A percentile compares a stretch with the other conserved stretches of the same genome.
Evolutionary conservation across 2,888 invertebrate genomes (phyloP).

Genomic region (Metallyticus violacea): DNA sequence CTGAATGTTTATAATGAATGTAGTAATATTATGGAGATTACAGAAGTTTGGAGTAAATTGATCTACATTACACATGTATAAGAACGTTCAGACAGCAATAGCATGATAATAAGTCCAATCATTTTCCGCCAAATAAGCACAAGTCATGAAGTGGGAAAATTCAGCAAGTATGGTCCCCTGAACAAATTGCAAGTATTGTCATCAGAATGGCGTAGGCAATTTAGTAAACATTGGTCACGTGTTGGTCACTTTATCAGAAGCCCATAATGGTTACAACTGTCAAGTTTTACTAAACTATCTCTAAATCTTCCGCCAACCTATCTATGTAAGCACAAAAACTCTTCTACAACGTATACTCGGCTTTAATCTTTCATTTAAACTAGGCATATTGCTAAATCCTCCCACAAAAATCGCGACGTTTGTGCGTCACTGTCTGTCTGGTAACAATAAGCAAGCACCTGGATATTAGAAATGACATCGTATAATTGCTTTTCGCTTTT

Average conservation of each 20-base stretch:
- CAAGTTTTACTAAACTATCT: background rate
- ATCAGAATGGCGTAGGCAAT: background rate
- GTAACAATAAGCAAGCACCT: background rate
- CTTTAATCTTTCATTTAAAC: background rate
- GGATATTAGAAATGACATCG: background rate
- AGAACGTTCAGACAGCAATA: background rate
- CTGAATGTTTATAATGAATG: too few relatives aligned
- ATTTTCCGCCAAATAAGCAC: background rate
- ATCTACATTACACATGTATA: too few relatives aligned
- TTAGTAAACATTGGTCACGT: background rate
- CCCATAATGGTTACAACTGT: background rate
- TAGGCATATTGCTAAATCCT: slow-evolving; percentile 1
- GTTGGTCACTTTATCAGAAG: background rate
- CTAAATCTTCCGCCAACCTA: background rate
- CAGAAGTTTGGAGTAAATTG: too few relatives aligned
- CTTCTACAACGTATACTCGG: background rate
- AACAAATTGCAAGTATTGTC: background rate
- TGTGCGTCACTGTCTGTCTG: background rate
- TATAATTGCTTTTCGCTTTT: background rate
- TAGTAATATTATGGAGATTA: too few relatives aligned
- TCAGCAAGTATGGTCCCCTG: background rate
- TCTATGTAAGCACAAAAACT: background rate
- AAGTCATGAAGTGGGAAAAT: background rate
- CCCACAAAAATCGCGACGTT: background rate
- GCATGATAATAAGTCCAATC: background rate